These are phyloP conservation scores for Gastrophryne carolinensis DNA, from an alignment of 2,797 vertebrate species.

Conservation along the genomic window DNA sequence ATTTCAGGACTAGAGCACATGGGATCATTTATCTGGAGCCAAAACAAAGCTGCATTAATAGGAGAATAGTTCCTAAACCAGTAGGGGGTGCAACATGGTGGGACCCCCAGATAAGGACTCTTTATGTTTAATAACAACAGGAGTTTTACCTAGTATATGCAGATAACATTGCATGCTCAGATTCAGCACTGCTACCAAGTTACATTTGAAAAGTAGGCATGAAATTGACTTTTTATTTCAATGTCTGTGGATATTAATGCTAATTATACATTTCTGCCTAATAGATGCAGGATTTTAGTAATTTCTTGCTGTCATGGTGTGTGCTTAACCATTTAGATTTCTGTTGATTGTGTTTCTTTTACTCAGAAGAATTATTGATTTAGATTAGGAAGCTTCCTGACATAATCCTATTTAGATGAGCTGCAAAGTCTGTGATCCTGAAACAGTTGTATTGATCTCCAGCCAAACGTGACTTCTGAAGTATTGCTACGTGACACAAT, in stretches of 20 bases:
- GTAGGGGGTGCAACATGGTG: too few relatives aligned
- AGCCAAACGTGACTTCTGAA: constrained; percentile 45
- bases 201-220: too few relatives aligned
- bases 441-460: constrained; percentile 43
- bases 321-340: constrained; percentile 15
- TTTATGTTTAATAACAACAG: too few relatives aligned
- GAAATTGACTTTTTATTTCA: not conserved
- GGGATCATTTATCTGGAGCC: too few relatives aligned
- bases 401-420: constrained; percentile 49
- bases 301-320: constrained; percentile 28
- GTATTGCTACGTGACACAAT: constrained; percentile 15
- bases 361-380: constrained; percentile 45
- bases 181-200: too few relatives aligned
- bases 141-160: too few relatives aligned
- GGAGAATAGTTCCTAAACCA: too few relatives aligned
- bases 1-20: too few relatives aligned
- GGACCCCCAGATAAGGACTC: too few relatives aligned
- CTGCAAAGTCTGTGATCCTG: constrained; percentile 46
- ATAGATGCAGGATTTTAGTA: constrained; percentile 4
- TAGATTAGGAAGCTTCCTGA: constrained; percentile 46
- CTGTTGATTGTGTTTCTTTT: constrained; percentile 34
- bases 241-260: too few relatives aligned
- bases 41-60: too few relatives aligned
- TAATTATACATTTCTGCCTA: not conserved
- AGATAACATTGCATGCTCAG: too few relatives aligned